phyloP scores from a whole-genome alignment of 2,113 vertebrate genomes.

The Meleagris gallopavo region DNA sequence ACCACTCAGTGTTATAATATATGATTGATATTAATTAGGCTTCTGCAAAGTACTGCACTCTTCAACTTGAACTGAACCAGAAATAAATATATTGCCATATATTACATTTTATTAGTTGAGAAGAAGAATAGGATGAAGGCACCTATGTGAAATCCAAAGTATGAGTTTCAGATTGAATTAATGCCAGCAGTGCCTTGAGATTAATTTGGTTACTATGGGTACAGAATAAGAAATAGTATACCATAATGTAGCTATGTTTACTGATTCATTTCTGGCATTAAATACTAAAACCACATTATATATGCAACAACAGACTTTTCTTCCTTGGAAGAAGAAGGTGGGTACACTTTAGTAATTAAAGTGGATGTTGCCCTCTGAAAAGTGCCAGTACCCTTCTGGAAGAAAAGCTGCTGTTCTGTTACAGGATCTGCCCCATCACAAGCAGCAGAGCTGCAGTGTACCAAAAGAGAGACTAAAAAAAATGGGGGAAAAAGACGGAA shows the following conservation, averaged over 20 bases:
- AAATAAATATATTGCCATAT: conserved; percentile 80
- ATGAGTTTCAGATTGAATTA: conserved; percentile 76
- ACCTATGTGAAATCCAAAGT: conserved; percentile 76
- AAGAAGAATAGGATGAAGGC: conserved; percentile 74
- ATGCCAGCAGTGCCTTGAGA: conserved; percentile 74
- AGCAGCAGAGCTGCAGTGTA: not conserved
- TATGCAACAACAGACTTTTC: conserved; percentile 71
- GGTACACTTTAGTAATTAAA: conserved; percentile 74
- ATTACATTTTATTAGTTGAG: conserved; percentile 79
- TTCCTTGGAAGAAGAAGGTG: conserved; percentile 62
- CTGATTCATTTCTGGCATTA: conserved; percentile 77
- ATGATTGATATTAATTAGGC: conserved; percentile 82
- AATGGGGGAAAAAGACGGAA: not conserved
- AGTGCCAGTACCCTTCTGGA: conserved; percentile 38
- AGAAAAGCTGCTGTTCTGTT: not conserved
- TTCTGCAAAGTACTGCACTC: conserved; percentile 71
- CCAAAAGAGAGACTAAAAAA: not conserved
- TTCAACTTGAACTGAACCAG: conserved; percentile 78
- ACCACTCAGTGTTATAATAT: conserved; percentile 62
- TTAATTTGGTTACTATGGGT: conserved; percentile 81
- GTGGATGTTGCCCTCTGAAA: conserved; percentile 62
- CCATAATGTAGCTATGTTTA: conserved; percentile 77
- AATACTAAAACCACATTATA: conserved; percentile 72
- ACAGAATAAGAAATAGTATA: conserved; percentile 76
- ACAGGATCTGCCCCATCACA: not conserved